Conservation (phyloP, 37 sponge, comb jelly and placozoan genomes). For the Petrosia ficiformis region DNA sequence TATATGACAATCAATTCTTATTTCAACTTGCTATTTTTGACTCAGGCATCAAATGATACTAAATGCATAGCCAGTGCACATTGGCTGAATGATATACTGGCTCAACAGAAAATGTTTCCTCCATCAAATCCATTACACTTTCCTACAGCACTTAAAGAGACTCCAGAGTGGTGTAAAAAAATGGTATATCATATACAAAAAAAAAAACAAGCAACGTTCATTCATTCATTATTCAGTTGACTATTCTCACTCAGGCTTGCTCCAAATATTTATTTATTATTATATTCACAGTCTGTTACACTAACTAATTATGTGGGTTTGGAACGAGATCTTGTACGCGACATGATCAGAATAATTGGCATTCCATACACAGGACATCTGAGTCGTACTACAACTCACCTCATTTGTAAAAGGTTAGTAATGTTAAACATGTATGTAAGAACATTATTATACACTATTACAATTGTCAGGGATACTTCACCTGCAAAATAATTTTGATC, state of each 20-base stretch:
- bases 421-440: background rate
- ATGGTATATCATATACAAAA: background rate
- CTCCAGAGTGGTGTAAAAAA: background rate
- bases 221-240: background rate
- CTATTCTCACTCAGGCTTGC: background rate
- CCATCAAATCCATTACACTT: slow-evolving; percentile 85
- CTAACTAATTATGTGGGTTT: slow-evolving; percentile 79
- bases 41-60: slow-evolving; percentile 72
- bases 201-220: background rate
- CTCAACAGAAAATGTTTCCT: slow-evolving; percentile 64
- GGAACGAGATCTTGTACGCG: slow-evolving; percentile 78
- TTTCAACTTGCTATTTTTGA: background rate
- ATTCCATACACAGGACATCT: slow-evolving; percentile 84
- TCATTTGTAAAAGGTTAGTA: slow-evolving; percentile 60
- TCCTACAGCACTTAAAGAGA: slow-evolving; percentile 44
- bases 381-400: slow-evolving; percentile 65
- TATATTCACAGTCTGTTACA: slow-evolving; percentile 44
- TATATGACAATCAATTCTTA: background rate
- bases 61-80: slow-evolving; percentile 90
- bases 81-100: slow-evolving; percentile 95
- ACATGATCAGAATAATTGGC: slow-evolving; percentile 80
- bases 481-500: too few species aligned
- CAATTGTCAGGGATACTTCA: too few species aligned
- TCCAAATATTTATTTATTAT: background rate
- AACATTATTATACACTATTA: too few species aligned